A percentile compares a stretch with the other conserved stretches of the same genome.
phyloP scores from a whole-genome alignment of 2,113 vertebrate species.

The Sporophila hypoxantha region DNA sequence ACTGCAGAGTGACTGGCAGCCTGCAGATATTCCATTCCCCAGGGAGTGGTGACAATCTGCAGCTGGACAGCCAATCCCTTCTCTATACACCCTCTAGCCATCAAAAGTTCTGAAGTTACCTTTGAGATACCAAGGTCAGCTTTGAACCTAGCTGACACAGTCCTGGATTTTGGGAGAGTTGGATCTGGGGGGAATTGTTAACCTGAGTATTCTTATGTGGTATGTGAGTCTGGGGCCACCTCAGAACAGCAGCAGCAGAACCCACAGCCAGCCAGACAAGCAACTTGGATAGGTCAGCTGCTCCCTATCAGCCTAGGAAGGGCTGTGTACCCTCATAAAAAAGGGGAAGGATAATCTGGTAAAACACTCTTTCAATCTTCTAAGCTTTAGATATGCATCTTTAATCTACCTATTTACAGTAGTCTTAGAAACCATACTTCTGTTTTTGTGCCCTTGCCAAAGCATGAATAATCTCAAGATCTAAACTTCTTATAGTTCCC shows the following conservation, averaged over 20 bases:
- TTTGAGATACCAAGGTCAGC: not conserved
- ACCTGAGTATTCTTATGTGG: not conserved
- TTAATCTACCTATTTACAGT: not conserved
- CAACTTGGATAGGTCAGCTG: not conserved
- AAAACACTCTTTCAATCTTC: not conserved
- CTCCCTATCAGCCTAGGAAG: not conserved
- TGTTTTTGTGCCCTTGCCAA: not conserved
- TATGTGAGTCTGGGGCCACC: not conserved
- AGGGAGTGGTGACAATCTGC: not conserved
- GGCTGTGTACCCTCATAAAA: not conserved
- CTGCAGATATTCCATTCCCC: not conserved
- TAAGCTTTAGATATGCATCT: not conserved
- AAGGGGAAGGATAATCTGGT: not conserved
- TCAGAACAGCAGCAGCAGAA: not conserved
- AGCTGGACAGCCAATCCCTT: not conserved
- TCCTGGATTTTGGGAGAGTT: not conserved
- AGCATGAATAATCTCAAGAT: conserved; percentile 13
- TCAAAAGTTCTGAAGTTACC: not conserved
- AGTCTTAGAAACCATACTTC: not conserved
- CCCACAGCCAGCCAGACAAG: not conserved
- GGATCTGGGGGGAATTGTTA: not conserved
- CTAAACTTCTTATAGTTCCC: not conserved
- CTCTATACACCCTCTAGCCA: not conserved
- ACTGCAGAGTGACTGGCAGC: not conserved
- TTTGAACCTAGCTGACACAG: not conserved